These are phyloP conservation scores for Bombus huntii DNA, from an alignment of 1,140 invertebrate species.

Conservation along the genomic window DNA sequence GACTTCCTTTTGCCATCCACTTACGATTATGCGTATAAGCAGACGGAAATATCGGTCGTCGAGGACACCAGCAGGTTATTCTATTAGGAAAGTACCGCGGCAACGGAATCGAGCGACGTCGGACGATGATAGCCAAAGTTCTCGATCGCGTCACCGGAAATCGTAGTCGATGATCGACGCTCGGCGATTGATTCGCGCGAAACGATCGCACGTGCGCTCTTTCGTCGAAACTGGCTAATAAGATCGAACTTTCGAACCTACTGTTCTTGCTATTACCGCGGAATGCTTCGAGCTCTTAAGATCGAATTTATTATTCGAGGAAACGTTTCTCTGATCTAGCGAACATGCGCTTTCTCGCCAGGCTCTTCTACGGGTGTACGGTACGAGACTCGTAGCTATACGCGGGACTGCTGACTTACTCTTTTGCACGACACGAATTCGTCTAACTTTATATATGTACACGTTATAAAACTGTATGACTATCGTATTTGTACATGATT, in stretches of 20 bases:
- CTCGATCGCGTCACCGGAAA: not conserved
- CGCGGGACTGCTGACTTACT: too few species aligned
- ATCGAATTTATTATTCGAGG: slow-evolving; percentile 54
- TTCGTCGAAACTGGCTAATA: slow-evolving; percentile 54
- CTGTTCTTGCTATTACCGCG: slow-evolving; percentile 48
- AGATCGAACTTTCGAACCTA: slow-evolving; percentile 63
- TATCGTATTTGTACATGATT: not conserved
- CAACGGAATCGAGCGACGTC: too few species aligned
- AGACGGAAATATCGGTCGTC: not conserved
- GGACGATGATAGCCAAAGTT: not conserved
- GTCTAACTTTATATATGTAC: not conserved
- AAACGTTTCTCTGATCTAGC: slow-evolving; percentile 48
- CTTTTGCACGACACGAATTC: too few species aligned
- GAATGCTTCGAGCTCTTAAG: slow-evolving; percentile 50
- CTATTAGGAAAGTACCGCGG: not conserved
- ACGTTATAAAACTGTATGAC: not conserved
- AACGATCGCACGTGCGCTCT: slow-evolving; percentile 54
- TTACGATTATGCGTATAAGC: slow-evolving; percentile 6
- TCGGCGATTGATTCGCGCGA: slow-evolving; percentile 50
- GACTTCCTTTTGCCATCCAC: slow-evolving; percentile 30
- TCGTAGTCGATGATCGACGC: slow-evolving; percentile 14
- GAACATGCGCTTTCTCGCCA: slow-evolving; percentile 15
- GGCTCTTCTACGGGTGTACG: not conserved
- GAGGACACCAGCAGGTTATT: not conserved
- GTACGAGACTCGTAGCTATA: not conserved